phyloP scores from a whole-genome alignment of 2,797 vertebrate genomes.

The Notolabrus celidotus region DNA sequence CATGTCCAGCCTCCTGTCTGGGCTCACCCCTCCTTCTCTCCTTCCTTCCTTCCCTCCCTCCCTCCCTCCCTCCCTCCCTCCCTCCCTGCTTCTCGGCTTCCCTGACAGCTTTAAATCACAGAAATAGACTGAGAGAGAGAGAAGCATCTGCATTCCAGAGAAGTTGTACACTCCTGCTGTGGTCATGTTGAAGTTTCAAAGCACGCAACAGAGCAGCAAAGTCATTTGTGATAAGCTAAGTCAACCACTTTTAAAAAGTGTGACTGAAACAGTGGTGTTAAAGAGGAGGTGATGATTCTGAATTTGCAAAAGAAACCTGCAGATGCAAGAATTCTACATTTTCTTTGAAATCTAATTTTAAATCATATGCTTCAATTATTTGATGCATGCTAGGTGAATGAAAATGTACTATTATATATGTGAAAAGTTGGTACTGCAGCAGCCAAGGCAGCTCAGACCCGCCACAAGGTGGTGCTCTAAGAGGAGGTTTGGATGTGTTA shows the following conservation, averaged over 20 bases:
- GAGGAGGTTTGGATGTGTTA: conserved; percentile 77
- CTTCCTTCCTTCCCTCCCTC: too few relatives aligned
- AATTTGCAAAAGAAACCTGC: conserved; percentile 6
- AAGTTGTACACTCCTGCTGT: conserved; percentile 47
- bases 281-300: neutral
- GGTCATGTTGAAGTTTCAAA: conserved; percentile 53
- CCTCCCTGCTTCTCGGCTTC: conserved; percentile 51
- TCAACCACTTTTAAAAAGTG: conserved; percentile 5
- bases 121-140: conserved; percentile 60
- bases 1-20: conserved; percentile 74
- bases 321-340: neutral
- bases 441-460: conserved; percentile 30
- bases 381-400: neutral
- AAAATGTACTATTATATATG: neutral
- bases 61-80: neutral
- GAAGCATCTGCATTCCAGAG: conserved; percentile 73
- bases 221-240: conserved; percentile 6
- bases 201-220: conserved; percentile 36
- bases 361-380: neutral
- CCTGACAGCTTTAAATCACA: conserved; percentile 75
- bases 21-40: conserved; percentile 18
- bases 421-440: conserved; percentile 16
- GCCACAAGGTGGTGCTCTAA: conserved; percentile 88
- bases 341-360: neutral
- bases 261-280: neutral